These are phyloP conservation scores for Gadus macrocephalus DNA, from an alignment of 2,113 vertebrate genomes.

Conservation along the genomic window DNA sequence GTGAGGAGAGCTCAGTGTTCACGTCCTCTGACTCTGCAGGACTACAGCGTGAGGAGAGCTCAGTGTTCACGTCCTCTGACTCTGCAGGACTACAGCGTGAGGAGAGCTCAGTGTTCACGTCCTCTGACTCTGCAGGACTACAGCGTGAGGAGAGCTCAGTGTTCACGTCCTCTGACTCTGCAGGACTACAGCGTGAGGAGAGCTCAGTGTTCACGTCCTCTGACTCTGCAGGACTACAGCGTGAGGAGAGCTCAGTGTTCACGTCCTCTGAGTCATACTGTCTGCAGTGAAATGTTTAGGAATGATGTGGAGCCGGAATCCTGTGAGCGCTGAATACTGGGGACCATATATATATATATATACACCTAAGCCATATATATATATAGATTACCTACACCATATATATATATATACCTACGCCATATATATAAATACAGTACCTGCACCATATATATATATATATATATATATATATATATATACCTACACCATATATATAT, in stretches of 20 bases:
- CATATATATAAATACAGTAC: background rate
- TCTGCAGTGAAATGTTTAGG: constrained; percentile 31
- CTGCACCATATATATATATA: background rate
- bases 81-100: constrained; percentile 24
- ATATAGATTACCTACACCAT: no score
- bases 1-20: no score
- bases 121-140: constrained; percentile 4
- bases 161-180: background rate
- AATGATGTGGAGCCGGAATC: constrained; percentile 7
- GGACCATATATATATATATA: constrained; percentile 4
- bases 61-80: background rate
- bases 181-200: constrained; percentile 31
- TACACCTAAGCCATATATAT: no score
- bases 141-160: constrained; percentile 27
- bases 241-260: constrained; percentile 28
- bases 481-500: background rate
- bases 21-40: no score
- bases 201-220: background rate
- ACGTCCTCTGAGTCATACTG: constrained; percentile 23
- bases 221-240: constrained; percentile 14
- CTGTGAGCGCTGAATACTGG: constrained; percentile 45
- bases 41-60: constrained; percentile 32
- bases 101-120: constrained; percentile 5
- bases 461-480: no score
- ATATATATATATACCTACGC: background rate